Evolutionary conservation across 2,888 invertebrate genomes (phyloP).

Genomic region (Eupithecia subumbrata): DNA sequence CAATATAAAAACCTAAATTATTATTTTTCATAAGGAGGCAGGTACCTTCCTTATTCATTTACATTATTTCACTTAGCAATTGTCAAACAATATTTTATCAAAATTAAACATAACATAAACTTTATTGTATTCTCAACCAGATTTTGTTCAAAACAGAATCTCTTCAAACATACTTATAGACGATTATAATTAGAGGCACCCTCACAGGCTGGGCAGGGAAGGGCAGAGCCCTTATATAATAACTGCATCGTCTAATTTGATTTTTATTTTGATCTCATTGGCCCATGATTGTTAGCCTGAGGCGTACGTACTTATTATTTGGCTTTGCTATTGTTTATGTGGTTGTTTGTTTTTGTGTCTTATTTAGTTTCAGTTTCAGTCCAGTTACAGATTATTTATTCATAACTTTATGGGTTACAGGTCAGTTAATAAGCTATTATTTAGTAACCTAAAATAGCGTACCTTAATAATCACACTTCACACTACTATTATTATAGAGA

Average conservation of each 20-base stretch:
- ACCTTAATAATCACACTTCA: not conserved
- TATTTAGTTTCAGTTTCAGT: no score
- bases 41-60: no score
- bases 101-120: not conserved
- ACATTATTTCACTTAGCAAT: no score
- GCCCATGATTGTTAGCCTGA: constrained; percentile 62
- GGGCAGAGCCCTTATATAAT: constrained; percentile 59
- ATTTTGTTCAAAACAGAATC: constrained; percentile 21
- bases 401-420: no score
- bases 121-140: not conserved
- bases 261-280: constrained; percentile 79
- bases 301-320: constrained; percentile 40
- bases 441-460: not conserved
- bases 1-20: not conserved
- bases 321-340: constrained; percentile 41
- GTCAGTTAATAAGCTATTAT: no score
- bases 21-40: no score
- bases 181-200: constrained; percentile 61
- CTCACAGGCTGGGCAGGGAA: constrained; percentile 44
- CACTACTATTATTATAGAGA: no score
- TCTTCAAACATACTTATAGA: constrained; percentile 50
- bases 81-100: no score
- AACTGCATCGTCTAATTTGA: constrained; percentile 65
- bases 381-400: no score
- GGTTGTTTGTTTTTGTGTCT: not conserved